A percentile compares a stretch with the other conserved stretches of the same genome.
Conservation (phyloP, 2,113 vertebrate genomes). For the Orcinus orca region DNA sequence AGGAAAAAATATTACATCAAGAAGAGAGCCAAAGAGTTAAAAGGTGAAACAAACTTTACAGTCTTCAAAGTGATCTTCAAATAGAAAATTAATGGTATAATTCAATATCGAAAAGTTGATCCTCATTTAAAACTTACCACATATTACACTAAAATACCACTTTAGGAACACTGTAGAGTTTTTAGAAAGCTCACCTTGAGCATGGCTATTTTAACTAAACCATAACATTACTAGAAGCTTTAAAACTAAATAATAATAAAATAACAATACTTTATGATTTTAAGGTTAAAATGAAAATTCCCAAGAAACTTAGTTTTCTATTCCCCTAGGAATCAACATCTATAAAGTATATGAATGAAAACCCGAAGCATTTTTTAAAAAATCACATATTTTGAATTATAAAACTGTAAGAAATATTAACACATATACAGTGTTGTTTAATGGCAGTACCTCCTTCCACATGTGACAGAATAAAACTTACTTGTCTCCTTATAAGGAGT, state of each 20-base stretch:
- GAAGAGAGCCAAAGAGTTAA: neutral
- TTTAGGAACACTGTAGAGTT: neutral
- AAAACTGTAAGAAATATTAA: neutral
- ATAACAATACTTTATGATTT: neutral
- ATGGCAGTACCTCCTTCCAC: neutral
- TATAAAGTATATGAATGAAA: neutral
- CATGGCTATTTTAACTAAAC: neutral
- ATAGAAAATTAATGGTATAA: constrained; percentile 11
- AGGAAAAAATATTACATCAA: neutral
- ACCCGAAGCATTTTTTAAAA: neutral
- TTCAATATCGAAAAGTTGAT: neutral
- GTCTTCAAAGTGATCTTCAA: neutral
- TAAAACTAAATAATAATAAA: neutral
- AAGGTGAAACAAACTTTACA: neutral
- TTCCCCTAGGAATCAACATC: neutral
- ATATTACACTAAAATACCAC: neutral
- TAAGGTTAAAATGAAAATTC: neutral
- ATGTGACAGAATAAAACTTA: neutral
- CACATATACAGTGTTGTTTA: neutral
- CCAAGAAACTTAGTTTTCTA: neutral
- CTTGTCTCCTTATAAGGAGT: neutral
- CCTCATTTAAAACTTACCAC: neutral
- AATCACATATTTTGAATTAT: neutral
- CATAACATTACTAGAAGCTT: neutral
- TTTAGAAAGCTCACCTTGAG: constrained; percentile 9